Percentiles rank a stretch among this genome's conserved stretches.
Evolutionary conservation across 2,888 invertebrate species (phyloP).

Genomic region (Glyphotaelius pellucidus): DNA sequence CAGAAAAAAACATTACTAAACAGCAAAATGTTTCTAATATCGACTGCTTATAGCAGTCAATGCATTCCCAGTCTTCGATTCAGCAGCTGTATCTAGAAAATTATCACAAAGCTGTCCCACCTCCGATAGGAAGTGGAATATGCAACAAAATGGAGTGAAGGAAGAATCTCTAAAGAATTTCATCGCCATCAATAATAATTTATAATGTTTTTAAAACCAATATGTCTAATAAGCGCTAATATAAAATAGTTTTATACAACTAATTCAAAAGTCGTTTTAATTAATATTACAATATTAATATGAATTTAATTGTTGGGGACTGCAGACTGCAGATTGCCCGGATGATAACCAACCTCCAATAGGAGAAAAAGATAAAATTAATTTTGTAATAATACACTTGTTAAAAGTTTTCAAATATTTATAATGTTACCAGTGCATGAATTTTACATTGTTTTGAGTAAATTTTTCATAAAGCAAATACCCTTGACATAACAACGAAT

Average conservation of each 20-base stretch:
- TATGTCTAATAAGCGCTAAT: not conserved
- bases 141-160: not conserved
- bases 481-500: not conserved
- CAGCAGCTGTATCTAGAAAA: not conserved
- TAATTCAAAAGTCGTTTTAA: slow-evolving; percentile 8
- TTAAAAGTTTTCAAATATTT: slow-evolving; percentile 7
- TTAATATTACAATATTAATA: not conserved
- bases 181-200: not conserved
- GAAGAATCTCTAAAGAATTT: not conserved
- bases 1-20: no score
- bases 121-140: not conserved
- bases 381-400: not conserved
- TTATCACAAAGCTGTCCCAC: not conserved
- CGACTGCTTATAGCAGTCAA: no score
- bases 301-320: not conserved
- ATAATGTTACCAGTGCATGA: slow-evolving; percentile 29
- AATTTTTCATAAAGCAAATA: not conserved
- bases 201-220: not conserved
- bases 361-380: not conserved
- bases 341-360: not conserved
- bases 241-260: not conserved
- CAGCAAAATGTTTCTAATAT: no score
- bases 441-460: not conserved
- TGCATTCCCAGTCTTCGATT: not conserved
- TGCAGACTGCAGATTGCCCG: not conserved